These are phyloP conservation scores for Noctua janthe DNA, from an alignment of 2,888 invertebrate species.

Conservation along the genomic window DNA sequence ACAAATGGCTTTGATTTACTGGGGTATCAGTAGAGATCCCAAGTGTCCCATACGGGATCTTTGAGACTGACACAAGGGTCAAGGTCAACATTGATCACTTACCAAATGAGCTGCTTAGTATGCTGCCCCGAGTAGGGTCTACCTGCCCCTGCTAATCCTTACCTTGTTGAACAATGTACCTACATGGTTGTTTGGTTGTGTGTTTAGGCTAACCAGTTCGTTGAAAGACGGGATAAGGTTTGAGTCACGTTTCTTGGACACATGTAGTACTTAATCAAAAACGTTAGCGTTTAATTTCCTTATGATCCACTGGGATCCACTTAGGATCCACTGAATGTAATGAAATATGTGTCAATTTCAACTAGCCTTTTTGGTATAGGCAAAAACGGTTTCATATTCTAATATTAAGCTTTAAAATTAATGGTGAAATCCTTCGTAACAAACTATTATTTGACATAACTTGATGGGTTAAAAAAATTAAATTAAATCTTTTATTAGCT, in stretches of 20 bases:
- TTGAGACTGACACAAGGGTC: constrained; percentile 10
- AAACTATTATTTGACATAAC: no score
- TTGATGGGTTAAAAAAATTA: no score
- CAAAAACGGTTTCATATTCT: no score
- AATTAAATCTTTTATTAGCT: no score
- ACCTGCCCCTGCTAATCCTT: constrained; percentile 32
- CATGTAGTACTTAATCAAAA: not conserved
- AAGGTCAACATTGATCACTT: constrained; percentile 35
- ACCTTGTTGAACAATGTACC: not conserved
- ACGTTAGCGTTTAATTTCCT: not conserved
- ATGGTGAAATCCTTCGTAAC: no score
- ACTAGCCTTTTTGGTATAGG: no score
- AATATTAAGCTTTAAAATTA: no score
- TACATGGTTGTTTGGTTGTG: constrained; percentile 23
- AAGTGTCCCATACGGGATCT: constrained; percentile 1
- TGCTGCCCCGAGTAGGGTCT: constrained; percentile 12
- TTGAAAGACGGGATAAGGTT: not conserved
- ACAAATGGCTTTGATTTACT: not conserved
- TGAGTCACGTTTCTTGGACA: not conserved
- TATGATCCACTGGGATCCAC: no score
- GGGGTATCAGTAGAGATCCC: constrained; percentile 5
- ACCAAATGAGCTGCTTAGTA: constrained; percentile 42
- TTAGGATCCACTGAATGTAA: no score
- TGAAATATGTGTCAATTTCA: no score
- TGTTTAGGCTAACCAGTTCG: constrained; percentile 1